A percentile compares a stretch with the other conserved stretches of the same genome.
phyloP scores from a whole-genome alignment of 2,888 invertebrate genomes.

The Andrena trimmerana region DNA sequence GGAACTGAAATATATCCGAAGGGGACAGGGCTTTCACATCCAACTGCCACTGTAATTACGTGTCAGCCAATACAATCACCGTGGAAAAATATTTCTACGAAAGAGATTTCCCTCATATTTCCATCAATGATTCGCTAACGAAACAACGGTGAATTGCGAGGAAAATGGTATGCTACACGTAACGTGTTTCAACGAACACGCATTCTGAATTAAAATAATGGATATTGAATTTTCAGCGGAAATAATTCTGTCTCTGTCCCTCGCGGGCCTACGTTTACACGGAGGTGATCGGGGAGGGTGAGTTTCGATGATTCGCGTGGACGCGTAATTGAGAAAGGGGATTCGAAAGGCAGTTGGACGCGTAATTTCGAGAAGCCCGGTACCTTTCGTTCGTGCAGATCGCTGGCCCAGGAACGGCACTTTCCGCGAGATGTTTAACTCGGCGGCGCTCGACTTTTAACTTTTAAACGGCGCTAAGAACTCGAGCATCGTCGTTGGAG shows the following conservation, averaged over 20 bases:
- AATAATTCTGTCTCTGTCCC: not conserved
- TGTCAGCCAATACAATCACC: not conserved
- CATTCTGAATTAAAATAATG: conserved; percentile 35
- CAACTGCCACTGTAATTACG: not conserved
- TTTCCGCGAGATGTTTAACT: conserved; percentile 8
- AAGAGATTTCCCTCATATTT: not conserved
- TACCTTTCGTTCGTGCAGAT: not conserved
- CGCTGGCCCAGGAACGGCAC: not conserved
- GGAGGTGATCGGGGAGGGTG: not conserved
- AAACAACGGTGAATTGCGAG: conserved; percentile 12
- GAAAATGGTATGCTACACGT: not conserved
- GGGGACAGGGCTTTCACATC: too few relatives aligned
- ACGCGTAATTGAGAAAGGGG: conserved; percentile 55
- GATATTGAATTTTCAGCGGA: conserved; percentile 30
- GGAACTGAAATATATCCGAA: too few relatives aligned
- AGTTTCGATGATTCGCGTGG: not conserved
- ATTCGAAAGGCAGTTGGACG: conserved; percentile 8
- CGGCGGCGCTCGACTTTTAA: conserved; percentile 3
- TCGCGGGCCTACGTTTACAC: not conserved
- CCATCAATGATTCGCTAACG: not conserved
- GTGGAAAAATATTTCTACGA: conserved; percentile 16
- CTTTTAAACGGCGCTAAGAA: conserved; percentile 12
- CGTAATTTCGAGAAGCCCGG: not conserved
- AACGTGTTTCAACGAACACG: not conserved
- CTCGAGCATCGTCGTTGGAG: conserved; percentile 15